Conservation (phyloP, 2,797 vertebrate genomes). For the Tarsius wallacei region DNA sequence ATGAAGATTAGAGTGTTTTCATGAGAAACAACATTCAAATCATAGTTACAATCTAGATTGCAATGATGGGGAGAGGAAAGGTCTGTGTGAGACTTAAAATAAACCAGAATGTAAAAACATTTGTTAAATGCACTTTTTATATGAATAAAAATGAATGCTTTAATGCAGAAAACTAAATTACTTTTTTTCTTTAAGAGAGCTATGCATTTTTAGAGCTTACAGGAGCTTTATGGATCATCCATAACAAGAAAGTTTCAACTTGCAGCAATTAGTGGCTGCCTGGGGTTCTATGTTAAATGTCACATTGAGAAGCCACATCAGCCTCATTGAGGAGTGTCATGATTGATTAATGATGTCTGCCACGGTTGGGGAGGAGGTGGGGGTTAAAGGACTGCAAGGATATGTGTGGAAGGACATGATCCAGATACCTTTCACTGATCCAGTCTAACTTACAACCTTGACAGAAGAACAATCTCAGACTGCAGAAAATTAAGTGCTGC, state of each 20-base stretch:
- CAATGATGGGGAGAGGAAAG: not conserved
- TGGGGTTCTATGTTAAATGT: not conserved
- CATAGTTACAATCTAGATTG: constrained; percentile 19
- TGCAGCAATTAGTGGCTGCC: not conserved
- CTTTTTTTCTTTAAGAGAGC: not conserved
- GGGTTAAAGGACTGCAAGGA: not conserved
- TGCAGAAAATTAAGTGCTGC: not conserved
- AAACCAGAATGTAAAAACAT: constrained; percentile 54
- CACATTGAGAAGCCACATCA: not conserved
- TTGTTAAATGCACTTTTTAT: constrained; percentile 52
- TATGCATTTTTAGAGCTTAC: constrained; percentile 13
- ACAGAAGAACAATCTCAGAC: not conserved
- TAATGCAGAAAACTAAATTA: constrained; percentile 37
- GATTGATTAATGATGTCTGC: constrained; percentile 11
- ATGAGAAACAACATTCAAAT: constrained; percentile 50
- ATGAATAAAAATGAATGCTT: not conserved
- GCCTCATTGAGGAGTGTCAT: not conserved
- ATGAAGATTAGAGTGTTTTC: constrained; percentile 49
- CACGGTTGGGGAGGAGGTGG: not conserved
- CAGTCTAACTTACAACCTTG: not conserved
- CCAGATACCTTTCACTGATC: not conserved
- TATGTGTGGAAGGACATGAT: not conserved
- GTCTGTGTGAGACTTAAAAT: constrained; percentile 23
- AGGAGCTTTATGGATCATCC: not conserved
- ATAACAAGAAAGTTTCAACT: not conserved